Base-by-base conservation (phyloP, 2,888 invertebrate genomes). In the Apamea crenata region DNA sequence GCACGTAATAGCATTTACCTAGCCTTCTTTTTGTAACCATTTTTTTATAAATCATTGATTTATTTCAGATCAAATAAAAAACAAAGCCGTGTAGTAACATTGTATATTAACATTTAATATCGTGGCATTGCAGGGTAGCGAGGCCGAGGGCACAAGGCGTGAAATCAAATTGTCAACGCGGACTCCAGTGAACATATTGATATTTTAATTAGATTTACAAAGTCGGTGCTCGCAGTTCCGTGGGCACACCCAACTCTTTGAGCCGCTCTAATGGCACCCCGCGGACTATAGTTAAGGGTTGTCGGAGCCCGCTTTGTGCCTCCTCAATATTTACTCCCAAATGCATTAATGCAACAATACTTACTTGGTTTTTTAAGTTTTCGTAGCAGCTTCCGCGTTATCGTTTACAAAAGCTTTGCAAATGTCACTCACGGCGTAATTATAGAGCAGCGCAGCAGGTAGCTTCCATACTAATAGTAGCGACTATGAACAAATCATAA, bases 161-260 rank as follows among this genome's bases (percentile, higher is more conserved):
- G 95, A 96, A 97, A 96, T 97, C 95, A 93, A 96, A 96, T 96
- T 96, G 95, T 96, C 95, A 95, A 94, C 95, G 95, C 95, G 95
- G 94, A 92, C 93, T 94, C 91, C 93, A 94, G 95, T 92, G 93
- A 96, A 94, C 97, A 96, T 97, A 97, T 96, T 97, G 96, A 97
- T 96, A 97, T 96, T 97, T 96, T 96, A 97, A 97, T 97, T 97
- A 97, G 97, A 97, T 97, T 96, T 95, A 96, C 96, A 96, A 96
- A 96, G 96, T 96, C 94, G 94, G 86, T 88, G 89, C 93, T 93
- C 92, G 93, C 93, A 90, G 94, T 93, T 93, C 91, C 91, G 93
- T 90, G 93, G 94, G 95, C 94, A 91, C 95, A 94, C 95, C 95
- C 96, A 96, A 96, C 96, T 96, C 96, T 97, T 96, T 96, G 96